phyloP scores from a whole-genome alignment of 2,113 vertebrate genomes.

The Morone saxatilis region DNA sequence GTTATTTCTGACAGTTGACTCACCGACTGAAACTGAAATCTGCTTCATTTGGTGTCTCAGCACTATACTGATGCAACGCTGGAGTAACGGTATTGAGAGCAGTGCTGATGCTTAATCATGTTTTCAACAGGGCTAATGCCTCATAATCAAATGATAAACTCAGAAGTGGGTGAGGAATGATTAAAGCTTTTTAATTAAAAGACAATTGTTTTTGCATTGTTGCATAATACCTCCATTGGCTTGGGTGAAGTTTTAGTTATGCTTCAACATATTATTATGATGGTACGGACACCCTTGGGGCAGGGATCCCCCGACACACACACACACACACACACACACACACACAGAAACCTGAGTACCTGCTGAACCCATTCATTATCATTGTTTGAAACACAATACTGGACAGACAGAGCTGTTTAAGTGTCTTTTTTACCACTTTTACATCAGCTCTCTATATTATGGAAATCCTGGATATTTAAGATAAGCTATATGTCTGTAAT shows the following conservation, averaged over 20 bases:
- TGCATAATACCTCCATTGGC: not conserved
- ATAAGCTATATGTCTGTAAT: not conserved
- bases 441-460: not conserved
- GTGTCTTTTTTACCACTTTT: not conserved
- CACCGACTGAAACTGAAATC: conserved; percentile 21
- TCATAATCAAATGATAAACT: conserved; percentile 21
- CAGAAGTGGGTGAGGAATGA: not conserved
- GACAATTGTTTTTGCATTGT: not conserved
- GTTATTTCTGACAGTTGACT: conserved; percentile 31
- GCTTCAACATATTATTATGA: not conserved
- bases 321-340: too few species aligned
- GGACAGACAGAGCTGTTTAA: not conserved
- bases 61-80: conserved; percentile 45
- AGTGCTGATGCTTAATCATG: not conserved
- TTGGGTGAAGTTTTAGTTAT: not conserved
- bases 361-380: too few species aligned
- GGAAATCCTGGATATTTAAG: not conserved
- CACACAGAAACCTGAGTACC: too few species aligned
- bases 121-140: not conserved
- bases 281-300: not conserved
- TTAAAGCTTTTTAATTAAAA: not conserved
- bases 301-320: not conserved
- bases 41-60: conserved; percentile 19
- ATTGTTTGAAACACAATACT: not conserved
- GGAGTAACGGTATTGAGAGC: conserved; percentile 31